Base-by-base conservation (phyloP, 2,797 vertebrate species). In the Chaetodon trifasciatus region DNA sequence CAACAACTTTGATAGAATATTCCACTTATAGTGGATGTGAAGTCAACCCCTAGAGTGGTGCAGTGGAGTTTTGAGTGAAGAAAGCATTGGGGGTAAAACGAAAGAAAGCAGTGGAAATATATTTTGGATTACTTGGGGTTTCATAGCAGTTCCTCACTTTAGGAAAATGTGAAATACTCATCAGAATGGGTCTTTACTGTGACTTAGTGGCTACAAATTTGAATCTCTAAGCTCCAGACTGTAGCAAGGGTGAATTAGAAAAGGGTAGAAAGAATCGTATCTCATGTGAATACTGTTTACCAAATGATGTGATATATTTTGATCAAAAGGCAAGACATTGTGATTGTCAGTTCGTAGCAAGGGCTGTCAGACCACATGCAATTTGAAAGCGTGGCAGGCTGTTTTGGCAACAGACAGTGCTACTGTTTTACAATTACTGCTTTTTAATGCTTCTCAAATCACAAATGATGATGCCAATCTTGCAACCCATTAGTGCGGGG, bases 1-100 rank as follows among this genome's bases (percentile, higher is more conserved):
- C 65, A 69, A 37, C 37, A 84, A 71, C 75, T 88, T 87, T 88
- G 81, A 89, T 92, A 37, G 56, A 90, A 88, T 84, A 90, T 91
- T 88, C 79, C 44, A 32, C 70, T 89, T 79, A 62, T 39, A 80
- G 63, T 70, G 40, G 67, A 75, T 79, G 42, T 61, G 64, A 81
- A 65, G 66, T 74, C n/a, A 74, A 66, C 61, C 83, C 74, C 81
- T 16, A 4, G 81, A 83, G 86, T 57, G 21, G 66, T 61, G 35
- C 70, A 52, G 56, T 68, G 46, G 40, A 74, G 42, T 42, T 69
- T 60, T 74, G 60, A 68, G 37, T 53, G 46, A 79, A 74, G 28
- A 70, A 44, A 73, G 42, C 23, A 64, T 5, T 23, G 58, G n/a
- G 7, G 37, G 53, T 28, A 23, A 50, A 81, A 61, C 24, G 9